A percentile compares a stretch with the other conserved stretches of the same genome.
phyloP scores from a whole-genome alignment of 2,888 invertebrate species.

The Pyrgus malvae region DNA sequence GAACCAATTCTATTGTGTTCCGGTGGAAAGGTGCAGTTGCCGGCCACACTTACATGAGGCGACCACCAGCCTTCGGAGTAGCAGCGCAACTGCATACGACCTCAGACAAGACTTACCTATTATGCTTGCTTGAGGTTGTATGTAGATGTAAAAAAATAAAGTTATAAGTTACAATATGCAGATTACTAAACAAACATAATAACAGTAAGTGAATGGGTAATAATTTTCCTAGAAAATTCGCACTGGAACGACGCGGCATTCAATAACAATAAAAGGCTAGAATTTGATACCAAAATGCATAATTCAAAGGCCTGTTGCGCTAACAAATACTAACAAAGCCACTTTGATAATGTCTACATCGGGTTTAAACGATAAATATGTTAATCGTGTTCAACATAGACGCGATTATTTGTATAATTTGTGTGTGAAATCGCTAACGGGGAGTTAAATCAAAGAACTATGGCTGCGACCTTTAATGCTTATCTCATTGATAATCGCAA shows the following conservation, averaged over 20 bases:
- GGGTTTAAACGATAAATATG: conserved; percentile 11
- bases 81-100: too few species aligned
- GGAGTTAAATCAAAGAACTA: too few species aligned
- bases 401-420: background rate
- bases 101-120: too few species aligned
- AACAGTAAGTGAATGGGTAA: background rate
- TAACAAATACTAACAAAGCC: conserved; percentile 9
- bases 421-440: background rate
- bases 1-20: too few species aligned
- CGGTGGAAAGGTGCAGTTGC: too few species aligned
- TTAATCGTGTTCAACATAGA: conserved; percentile 1
- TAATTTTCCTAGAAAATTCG: conserved; percentile 1
- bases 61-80: too few species aligned
- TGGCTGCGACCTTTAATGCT: too few species aligned
- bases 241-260: conserved; percentile 2
- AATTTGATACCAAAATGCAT: conserved; percentile 16
- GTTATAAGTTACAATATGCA: too few species aligned
- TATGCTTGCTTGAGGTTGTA: too few species aligned
- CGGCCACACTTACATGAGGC: too few species aligned
- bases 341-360: conserved; percentile 11
- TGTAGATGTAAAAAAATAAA: too few species aligned
- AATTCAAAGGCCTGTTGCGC: conserved; percentile 11
- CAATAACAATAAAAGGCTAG: conserved; percentile 8
- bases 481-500: too few species aligned
- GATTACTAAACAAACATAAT: background rate